Base-by-base conservation (phyloP, 2,888 invertebrate species). In the Thereva unica region DNA sequence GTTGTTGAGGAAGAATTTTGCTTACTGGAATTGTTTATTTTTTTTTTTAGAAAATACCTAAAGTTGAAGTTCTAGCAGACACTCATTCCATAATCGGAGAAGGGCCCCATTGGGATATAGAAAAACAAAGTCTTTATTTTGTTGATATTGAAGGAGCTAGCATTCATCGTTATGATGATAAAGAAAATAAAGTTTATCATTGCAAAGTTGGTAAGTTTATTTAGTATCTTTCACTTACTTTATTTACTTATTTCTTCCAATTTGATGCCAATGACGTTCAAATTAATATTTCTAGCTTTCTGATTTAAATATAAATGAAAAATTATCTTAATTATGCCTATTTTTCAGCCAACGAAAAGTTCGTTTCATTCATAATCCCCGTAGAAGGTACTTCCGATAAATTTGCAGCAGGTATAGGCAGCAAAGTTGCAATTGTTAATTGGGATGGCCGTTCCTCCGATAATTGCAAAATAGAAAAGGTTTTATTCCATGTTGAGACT, bases 81-180 rank as follows among this genome's bases (percentile, higher is more conserved):
- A 77, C 78, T 4, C 71, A 73, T 59, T 75, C 76, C 44, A 73
- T 82, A 74, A 80, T 89, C 56, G 89, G 89, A 67, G 90, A 90
- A 79, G 89, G 89, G 12, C 90, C 90, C 0, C 89, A 89, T 76
- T 90, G 89, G 89, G 86, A 87, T 76, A 78, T 82, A 41, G 77
- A 76, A 37, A 82, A 83, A 45, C 85, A 87, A 76, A 84, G 83
- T 59, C 82, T 90, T 7, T 89, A 86, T 79, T 88, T 84, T 77
- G 87, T 89, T 71, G 89, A 89, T 77, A 85, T 89, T 71, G 76
- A 78, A 70, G 76, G 73, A 7, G 78, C 74, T 44, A 75, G 73
- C 49, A 72, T 81, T 34, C 61, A 76, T 68, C 80, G 80, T 40
- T 80, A 78, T 70, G 78, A 79, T 63, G 79, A 74, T 66, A 74